Evolutionary conservation across 1,140 invertebrate species (phyloP), one percentile per base, ranked within the genome.

Genomic region (Euura saliciscinereae): DNA sequence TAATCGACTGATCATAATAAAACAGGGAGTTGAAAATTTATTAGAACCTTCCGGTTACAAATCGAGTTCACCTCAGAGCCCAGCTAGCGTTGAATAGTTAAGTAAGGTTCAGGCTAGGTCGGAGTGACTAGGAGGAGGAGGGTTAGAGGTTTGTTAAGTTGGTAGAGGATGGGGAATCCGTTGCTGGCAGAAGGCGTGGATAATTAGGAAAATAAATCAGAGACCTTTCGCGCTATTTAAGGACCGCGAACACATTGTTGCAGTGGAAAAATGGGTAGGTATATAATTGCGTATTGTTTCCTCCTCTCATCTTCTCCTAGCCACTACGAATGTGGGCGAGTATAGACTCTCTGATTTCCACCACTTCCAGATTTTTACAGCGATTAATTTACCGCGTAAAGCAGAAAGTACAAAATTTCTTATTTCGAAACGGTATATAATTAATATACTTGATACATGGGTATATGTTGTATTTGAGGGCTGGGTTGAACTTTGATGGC

Each of bases 141-240:
- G 42, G 69, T 67, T 13, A 69, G 69, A 75, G 66, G 69, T 68
- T 73, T 69, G 65, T 65, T 46, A 13, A 59, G 59, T 67, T 59
- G 69, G 66, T 66, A 13, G 42, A 73, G 71, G 66, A 67, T 10
- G 43, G 66, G 43, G 8, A 8, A n/a, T 44, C 42, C 66, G 66
- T 28, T 13, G 43, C 13, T 44, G 28, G 28, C 28, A 7, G 43
- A 42, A 8, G 8, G 66, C 28, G 43, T 67, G 66, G 66, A 67
- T 67, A 67, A 67, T 67, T 67, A 67, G 66, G 28, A 28, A 67
- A 4, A 67, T 67, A 67, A 67, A 67, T 67, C 66, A 67, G 28
- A 67, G 13, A 28, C 66, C 66, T 44, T 28, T 28, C 28, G 13
- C 28, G 43, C 66, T 6, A 44, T 67, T 67, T 67, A 28, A 67